Base-by-base conservation (phyloP, 2,113 vertebrate species). In the Nibea albiflora region DNA sequence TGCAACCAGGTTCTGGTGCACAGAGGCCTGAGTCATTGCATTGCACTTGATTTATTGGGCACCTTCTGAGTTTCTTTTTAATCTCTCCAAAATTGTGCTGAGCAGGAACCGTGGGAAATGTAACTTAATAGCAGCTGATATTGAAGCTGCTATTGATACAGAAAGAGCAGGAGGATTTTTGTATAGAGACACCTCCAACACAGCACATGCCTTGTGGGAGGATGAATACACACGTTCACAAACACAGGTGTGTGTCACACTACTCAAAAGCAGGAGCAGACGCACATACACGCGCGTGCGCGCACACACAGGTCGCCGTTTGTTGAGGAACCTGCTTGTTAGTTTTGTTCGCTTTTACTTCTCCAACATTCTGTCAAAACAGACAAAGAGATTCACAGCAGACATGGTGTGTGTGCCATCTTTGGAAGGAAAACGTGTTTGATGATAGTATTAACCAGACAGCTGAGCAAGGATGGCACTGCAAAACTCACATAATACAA, bases 301-400 rank as follows among this genome's bases (percentile, higher is more conserved):
- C 76, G 65, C 58, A 20, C 76, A 42, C 72, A 54, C 35, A 66
- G 66, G 54, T 22, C 46, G 47, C 56, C 16, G 64, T 89, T 90
- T 88, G 87, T 76, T 39, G 81, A 87, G 70, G 81, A 89, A 85
- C 75, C 84, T 71, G 88, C 90, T 92, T 89, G 88, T 92, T 93
- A 92, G 91, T 76, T 90, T 76, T 90, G 90, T 88, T 88, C 82
- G 86, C 82, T 86, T 89, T 90, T 84, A 75, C 83, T 87, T 88
- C 71, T 83, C 85, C 88, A 91, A 84, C 88, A 93, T 92, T 92
- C 90, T 94, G 93, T 90, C 90, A 90, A 83, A 91, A 84, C 87
- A 89, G 88, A 91, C 85, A 89, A 85, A 90, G 81, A 91, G 76
- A 88, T 91, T 90, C 63, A 14, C 85, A 88, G 76, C 84, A 88